phyloP scores from a whole-genome alignment of 1,140 invertebrate species.

The Drosophila yakuba region DNA sequence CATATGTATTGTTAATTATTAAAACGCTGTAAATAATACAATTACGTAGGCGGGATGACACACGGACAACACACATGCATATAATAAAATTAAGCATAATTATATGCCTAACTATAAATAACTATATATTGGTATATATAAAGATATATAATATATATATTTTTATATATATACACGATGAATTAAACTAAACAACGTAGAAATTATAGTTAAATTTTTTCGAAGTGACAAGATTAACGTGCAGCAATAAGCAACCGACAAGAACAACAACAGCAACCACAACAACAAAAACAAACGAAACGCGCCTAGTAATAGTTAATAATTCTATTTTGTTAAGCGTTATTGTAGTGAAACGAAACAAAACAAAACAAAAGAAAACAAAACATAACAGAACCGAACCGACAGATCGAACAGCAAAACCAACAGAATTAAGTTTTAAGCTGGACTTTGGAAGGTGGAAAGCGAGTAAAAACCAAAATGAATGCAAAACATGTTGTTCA shows the following conservation, averaged over 20 bases:
- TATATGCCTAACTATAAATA: slow-evolving; percentile 45
- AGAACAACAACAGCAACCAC: slow-evolving; percentile 31
- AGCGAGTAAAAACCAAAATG: slow-evolving; percentile 39
- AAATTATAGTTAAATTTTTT: slow-evolving; percentile 78
- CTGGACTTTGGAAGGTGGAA: slow-evolving; percentile 32
- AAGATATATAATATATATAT: slow-evolving; percentile 65
- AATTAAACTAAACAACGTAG: slow-evolving; percentile 60
- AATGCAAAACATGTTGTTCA: slow-evolving; percentile 54
- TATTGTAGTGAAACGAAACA: slow-evolving; percentile 68
- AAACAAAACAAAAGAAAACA: slow-evolving; percentile 11
- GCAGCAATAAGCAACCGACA: slow-evolving; percentile 49
- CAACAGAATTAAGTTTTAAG: slow-evolving; percentile 73
- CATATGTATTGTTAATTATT: slow-evolving; percentile 63
- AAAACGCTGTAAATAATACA: slow-evolving; percentile 64
- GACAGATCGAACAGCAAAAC: slow-evolving; percentile 44
- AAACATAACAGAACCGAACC: neutral
- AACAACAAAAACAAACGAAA: slow-evolving; percentile 61
- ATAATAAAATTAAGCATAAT: slow-evolving; percentile 27
- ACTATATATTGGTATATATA: slow-evolving; percentile 74
- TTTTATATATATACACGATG: slow-evolving; percentile 75
- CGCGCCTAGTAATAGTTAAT: slow-evolving; percentile 73
- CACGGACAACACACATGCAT: slow-evolving; percentile 27
- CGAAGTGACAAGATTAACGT: slow-evolving; percentile 56
- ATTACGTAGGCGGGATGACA: slow-evolving; percentile 31
- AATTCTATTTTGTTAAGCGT: slow-evolving; percentile 82